Base-by-base conservation (phyloP, 2,797 vertebrate genomes). In the Galaxias olidus region DNA sequence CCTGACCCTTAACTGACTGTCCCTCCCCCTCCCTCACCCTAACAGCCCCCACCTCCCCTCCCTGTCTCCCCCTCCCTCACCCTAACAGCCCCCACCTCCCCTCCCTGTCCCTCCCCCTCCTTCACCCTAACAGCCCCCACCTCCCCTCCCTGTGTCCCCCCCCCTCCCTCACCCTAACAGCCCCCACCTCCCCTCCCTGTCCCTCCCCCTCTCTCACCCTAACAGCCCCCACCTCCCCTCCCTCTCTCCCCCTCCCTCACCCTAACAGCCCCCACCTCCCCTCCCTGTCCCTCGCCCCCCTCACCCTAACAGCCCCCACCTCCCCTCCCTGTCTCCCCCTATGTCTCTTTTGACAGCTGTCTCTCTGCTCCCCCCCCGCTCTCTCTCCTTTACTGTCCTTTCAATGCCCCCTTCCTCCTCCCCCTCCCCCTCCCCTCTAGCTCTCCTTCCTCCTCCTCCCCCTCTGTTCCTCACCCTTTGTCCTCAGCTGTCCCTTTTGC, bases 361-460 rank as follows among this genome's bases (percentile, higher is more conserved):
- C n/a, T n/a, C n/a, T n/a, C n/a, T n/a, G n/a, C n/a, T n/a, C n/a
- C 65, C 71, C 68, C 71, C 71, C 76, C 59, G 30, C 42, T 73
- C 62, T 64, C 66, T 71, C 30, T 30, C 30, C 30, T 6, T 30
- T 3, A 6, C 30, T 30, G 30, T 30, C 30, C n/a, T n/a, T n/a
- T n/a, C n/a, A n/a, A 30, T 6, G 2, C 30, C 30, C 30, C 6
- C 30, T 30, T 6, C 30, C 30, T 72, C 76, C 52, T 54, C 50
- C 61, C 45, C 6, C 53, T 73, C 65, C 59, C 59, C 30, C 74
- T 66, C 53, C 54, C 69, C 63, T 81, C 76, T 74, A 63, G 52
- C 68, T 80, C 70, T 8, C 49, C 59, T 77, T 76, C n/a, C n/a
- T n/a, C n/a, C n/a, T 71, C 66, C 52, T 71, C 78, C 72, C 78